phyloP scores from a whole-genome alignment of 2,888 invertebrate genomes.

The Synanthedon formicaeformis region DNA sequence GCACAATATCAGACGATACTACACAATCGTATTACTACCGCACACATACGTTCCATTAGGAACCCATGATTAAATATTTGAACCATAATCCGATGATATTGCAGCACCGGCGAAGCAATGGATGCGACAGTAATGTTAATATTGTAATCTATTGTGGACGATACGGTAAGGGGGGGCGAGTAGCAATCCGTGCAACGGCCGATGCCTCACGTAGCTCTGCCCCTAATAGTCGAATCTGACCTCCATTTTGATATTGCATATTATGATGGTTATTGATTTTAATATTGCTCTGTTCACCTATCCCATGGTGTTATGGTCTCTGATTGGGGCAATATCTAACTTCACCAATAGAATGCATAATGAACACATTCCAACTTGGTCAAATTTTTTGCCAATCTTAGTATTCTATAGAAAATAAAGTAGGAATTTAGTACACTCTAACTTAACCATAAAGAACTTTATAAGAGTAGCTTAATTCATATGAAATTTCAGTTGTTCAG shows the following conservation, averaged over 20 bases:
- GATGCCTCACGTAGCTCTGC: not conserved
- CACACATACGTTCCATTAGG: not conserved
- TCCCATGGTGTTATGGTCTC: no score
- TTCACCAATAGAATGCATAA: no score
- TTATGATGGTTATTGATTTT: not conserved
- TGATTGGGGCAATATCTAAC: no score
- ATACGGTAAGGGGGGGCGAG: not conserved
- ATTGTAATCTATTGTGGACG: not conserved
- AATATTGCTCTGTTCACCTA: not conserved
- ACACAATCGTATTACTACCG: not conserved
- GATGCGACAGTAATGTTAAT: not conserved
- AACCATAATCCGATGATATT: not conserved
- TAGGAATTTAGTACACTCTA: no score
- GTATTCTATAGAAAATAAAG: no score
- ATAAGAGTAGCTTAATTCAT: no score
- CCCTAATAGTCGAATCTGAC: not conserved
- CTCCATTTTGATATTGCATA: no score
- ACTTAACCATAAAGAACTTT: no score
- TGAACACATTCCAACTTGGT: no score
- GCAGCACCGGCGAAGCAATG: not conserved
- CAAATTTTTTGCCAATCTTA: no score
- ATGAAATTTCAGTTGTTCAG: no score
- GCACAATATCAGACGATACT: not conserved
- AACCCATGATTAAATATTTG: not conserved
- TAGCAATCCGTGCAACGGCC: not conserved